Base-by-base conservation (phyloP, 2,888 invertebrate genomes). In the Nineta flava region DNA sequence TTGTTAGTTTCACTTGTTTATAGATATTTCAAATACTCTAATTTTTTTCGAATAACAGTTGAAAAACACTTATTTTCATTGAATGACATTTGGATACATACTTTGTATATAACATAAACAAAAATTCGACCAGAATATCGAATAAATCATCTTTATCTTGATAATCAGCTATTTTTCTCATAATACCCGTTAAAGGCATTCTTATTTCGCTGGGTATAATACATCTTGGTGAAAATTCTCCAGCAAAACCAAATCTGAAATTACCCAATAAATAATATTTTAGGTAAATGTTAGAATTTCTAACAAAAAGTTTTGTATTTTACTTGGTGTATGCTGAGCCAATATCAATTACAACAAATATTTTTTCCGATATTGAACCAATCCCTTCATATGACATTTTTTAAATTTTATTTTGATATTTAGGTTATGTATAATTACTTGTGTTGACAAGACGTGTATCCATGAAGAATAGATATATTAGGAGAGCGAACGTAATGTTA, bases 271-370 rank as follows among this genome's bases (percentile, higher is more conserved):
- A 32, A 50, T 35, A 32, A 52, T 46, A 50, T 44, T 41, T 17
- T 40, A 47, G 49, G 48, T 51, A 46, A 38, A 21, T 43, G 44
- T 51, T 31, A 48, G 46, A 45, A 35, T 46, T 43, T 34, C 15
- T 45, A 38, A 42, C n/a, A 15, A 13, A 49, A 50, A 42, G n/a
- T 31, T 48, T 45, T 12, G 38, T 10, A 12, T 5, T 10, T 15
- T 38, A 94, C 93, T 94, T 95, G 1, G 94, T 93, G 61, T 87
- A 95, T 16, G 88, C 88, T 41, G 78, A 74, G 46, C 95, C 95
- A 53, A 96, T 81, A 63, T 96, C 95, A 53, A 95, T 65, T 13
- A 95, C 85, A 1, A 94, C 84, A 12, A 87, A 83, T 60, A 87
- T 84, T 64, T 93, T 93, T 59, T 94, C 93, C 57, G 83, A 83